A percentile compares a stretch with the other conserved stretches of the same genome.
phyloP scores from a whole-genome alignment of 2,113 vertebrate species.

The Leucoraja erinaceus region DNA sequence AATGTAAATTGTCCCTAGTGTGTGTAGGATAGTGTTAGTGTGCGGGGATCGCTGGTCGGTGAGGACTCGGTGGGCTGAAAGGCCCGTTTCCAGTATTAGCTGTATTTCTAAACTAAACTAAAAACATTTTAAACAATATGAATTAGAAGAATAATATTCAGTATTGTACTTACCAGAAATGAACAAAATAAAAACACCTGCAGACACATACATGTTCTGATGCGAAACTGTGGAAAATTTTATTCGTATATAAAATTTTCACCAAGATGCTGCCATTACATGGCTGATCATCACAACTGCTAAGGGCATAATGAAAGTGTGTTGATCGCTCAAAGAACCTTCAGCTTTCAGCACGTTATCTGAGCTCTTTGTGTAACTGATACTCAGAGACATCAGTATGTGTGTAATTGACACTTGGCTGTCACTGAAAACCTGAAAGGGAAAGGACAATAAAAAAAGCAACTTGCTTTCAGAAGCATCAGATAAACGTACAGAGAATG shows the following conservation, averaged over 20 bases:
- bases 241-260: neutral
- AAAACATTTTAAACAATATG: neutral
- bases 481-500: neutral
- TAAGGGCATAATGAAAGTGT: neutral
- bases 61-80: no score
- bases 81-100: no score
- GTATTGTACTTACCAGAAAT: constrained; percentile 10
- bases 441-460: neutral
- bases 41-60: no score
- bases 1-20: no score
- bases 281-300: neutral
- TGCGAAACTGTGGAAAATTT: neutral
- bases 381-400: neutral
- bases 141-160: neutral
- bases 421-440: neutral
- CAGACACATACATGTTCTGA: neutral
- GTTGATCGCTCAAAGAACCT: neutral
- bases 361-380: neutral
- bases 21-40: no score
- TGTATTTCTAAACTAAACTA: no score
- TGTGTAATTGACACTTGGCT: neutral
- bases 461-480: neutral
- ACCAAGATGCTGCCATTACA: neutral
- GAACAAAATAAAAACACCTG: neutral
- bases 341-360: neutral